phyloP scores from a whole-genome alignment of 2,113 vertebrate species.

The Semnopithecus entellus region DNA sequence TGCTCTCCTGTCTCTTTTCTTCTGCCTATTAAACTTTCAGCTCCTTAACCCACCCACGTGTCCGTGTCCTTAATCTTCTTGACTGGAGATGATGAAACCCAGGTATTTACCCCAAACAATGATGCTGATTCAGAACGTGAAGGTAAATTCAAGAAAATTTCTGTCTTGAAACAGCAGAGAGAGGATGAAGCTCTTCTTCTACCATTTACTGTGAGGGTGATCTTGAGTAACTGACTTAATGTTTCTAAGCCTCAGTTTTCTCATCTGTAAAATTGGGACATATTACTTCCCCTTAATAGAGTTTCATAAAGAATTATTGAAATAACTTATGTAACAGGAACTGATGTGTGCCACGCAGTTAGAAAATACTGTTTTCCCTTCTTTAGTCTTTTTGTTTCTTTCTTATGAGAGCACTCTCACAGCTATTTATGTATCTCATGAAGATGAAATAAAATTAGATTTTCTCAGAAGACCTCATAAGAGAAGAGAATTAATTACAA shows the following conservation, averaged over 20 bases:
- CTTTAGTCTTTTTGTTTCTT: background rate
- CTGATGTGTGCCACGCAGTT: background rate
- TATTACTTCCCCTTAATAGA: background rate
- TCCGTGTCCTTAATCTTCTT: no score
- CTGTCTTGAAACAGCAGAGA: background rate
- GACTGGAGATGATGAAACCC: no score
- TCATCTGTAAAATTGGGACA: background rate
- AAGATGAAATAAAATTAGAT: slow-evolving; percentile 59
- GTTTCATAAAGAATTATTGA: background rate
- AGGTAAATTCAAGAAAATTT: background rate
- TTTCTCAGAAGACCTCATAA: slow-evolving; percentile 39
- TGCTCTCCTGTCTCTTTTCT: no score
- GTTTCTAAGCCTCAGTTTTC: background rate
- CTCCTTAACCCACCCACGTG: no score
- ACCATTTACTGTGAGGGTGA: background rate
- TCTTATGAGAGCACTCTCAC: slow-evolving; percentile 1
- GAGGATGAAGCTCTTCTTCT: background rate
- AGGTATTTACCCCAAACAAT: no score
- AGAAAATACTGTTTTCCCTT: background rate
- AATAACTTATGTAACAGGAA: background rate
- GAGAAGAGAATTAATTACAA: slow-evolving; percentile 73
- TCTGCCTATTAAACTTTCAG: no score
- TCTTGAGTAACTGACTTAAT: background rate
- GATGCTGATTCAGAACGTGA: no score
- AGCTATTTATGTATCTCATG: slow-evolving; percentile 43